Evolutionary conservation across 2,888 invertebrate genomes (phyloP), one percentile per base, ranked within the genome.

Genomic region (Aquatica leii): DNA sequence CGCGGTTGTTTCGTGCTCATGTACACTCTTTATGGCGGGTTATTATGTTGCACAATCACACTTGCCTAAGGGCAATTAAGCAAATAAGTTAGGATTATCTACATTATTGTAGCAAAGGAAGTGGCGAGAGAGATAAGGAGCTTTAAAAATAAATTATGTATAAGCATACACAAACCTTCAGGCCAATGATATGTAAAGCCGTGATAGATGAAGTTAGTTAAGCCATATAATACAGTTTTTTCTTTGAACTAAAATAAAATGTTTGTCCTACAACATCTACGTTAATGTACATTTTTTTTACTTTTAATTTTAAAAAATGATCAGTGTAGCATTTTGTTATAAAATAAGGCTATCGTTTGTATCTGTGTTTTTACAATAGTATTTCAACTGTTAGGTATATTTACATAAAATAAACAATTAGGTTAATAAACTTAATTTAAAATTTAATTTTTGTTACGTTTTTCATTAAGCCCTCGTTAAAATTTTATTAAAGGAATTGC

Each of bases 141-240:
- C 63, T 46, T 52, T 56, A 64, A 65, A 69, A 69, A 69, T 71
- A 71, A 71, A 71, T 71, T 71, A 71, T 69, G 69, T 65, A 69
- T 71, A 66, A 71, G 66, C 55, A 59, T 69, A 41, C 43, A 61
- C 59, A 21, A 62, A 61, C 51, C 63, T 62, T 49, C 53, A 12
- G 46, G 50, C 35, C 53, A 61, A 59, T 43, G 59, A 61, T 65
- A 68, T 69, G 67, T 69, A 69, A 69, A 70, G 65, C 66, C 62
- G 59, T 61, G 62, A 62, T 62, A 56, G 51, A 62, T 43, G 43
- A 43, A 43, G n/a, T 43, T 43, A 43, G 43, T 43, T 43, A 43
- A 9, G 15, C 18, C 14, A 15, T 43, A 43, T 43, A 9, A 9
- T 43, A 43, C 43, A 14, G 14, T 43, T 43, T 43, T 43, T 43